Evolutionary conservation across 2,888 invertebrate species (phyloP).

Genomic region (Drosophila acutilabella): DNA sequence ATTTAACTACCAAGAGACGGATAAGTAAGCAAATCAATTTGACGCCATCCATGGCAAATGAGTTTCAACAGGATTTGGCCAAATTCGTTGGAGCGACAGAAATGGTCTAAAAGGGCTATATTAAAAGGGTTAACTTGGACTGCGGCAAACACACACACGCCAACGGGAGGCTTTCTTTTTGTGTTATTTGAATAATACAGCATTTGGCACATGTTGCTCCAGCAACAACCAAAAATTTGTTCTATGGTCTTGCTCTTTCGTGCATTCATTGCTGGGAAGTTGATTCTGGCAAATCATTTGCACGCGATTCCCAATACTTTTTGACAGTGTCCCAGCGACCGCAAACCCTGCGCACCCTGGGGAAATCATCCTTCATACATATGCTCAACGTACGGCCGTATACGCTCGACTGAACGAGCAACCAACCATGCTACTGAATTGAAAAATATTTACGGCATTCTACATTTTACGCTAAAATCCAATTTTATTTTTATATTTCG

Average conservation of each 20-base stretch:
- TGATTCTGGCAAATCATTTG: conserved; percentile 75
- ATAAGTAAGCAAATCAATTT: conserved; percentile 72
- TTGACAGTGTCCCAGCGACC: conserved; percentile 55
- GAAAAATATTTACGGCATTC: conserved; percentile 79
- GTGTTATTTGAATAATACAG: conserved; percentile 55
- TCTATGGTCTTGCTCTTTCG: conserved; percentile 7
- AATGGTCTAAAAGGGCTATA: conserved; percentile 40
- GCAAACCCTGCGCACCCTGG: conserved; percentile 45
- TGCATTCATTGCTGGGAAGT: conserved; percentile 43
- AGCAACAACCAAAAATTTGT: not conserved
- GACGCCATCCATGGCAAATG: conserved; percentile 69
- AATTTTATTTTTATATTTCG: conserved; percentile 78
- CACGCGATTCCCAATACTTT: conserved; percentile 75
- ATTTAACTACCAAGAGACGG: conserved; percentile 39
- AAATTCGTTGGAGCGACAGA: conserved; percentile 54
- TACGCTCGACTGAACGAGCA: conserved; percentile 52
- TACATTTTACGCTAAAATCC: conserved; percentile 76
- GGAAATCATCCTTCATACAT: conserved; percentile 69
- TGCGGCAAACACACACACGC: conserved; percentile 13
- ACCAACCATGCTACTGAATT: conserved; percentile 65
- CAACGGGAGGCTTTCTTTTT: conserved; percentile 13
- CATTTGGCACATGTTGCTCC: conserved; percentile 68
- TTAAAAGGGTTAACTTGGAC: conserved; percentile 51
- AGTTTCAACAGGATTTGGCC: conserved; percentile 65
- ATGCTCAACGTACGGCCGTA: conserved; percentile 33